Evolutionary conservation across 2,113 vertebrate species (phyloP), one percentile per base, ranked within the genome.

Genomic region (Ptilonorhynchus violaceus): DNA sequence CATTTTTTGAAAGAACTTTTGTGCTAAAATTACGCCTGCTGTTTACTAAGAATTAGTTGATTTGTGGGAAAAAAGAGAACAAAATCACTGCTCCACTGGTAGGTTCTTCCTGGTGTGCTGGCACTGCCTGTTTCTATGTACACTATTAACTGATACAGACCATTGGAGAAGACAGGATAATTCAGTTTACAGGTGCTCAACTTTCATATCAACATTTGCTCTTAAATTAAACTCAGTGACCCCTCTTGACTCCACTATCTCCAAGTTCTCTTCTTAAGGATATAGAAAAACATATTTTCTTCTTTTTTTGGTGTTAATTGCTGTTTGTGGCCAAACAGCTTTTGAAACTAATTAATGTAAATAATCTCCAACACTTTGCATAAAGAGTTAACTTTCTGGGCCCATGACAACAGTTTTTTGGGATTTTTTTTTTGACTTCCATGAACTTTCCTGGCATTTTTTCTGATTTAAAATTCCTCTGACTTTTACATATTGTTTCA

Each of bases 271-370:
- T 35, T 60, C 41, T 49, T 41, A 55, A 56, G 46, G 74, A 44
- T 8, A 68, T 0, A 64, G 10, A 17, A 67, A 64, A 86, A 25
- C 2, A 3, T 15, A 0, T 11, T 50, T 6, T 3, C 1, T 20
- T 22, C 31, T n/a, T 22, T 44, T 39, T 52, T 3, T 23, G 7
- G 4, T 22, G 15, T n/a, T 70, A 50, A 42, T 11, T 85, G 27
- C 69, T 53, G 13, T 47, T 91, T 58, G 47, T 56, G 33, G 42
- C 33, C 22, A 55, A 49, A 70, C 2, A 63, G 14, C 17, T 72
- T 87, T 31, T 56, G 12, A 82, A 72, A 31, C 33, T 74, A 67
- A 35, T 37, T 27, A 82, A 75, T 7, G 20, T 23, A 46, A 70
- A 62, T 35, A 41, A 78, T 73, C 37, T 60, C 80, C 35, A 68